A percentile compares a stretch with the other conserved stretches of the same genome.
These are phyloP conservation scores for Gorsachius goisagi DNA, from an alignment of 2,113 vertebrate genomes.

Conservation along the genomic window DNA sequence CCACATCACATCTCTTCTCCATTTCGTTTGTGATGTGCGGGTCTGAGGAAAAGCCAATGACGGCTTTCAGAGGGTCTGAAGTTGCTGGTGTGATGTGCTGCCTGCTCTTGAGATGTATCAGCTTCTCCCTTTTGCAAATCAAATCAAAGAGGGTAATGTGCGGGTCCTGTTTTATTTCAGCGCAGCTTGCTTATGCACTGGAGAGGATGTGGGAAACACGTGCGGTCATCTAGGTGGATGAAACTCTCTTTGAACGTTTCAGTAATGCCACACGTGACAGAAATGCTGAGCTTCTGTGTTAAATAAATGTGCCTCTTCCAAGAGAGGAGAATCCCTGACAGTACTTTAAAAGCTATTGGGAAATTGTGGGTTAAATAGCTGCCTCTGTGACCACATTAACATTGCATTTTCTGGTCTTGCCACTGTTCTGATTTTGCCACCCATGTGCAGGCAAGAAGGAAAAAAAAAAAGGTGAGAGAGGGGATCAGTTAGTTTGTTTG, in stretches of 20 bases:
- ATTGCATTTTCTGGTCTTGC: neutral
- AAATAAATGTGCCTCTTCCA: neutral
- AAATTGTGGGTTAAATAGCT: neutral
- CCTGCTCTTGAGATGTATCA: neutral
- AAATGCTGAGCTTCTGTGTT: neutral
- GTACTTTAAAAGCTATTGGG: neutral
- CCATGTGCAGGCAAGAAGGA: neutral
- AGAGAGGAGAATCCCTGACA: neutral
- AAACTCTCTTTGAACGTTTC: neutral
- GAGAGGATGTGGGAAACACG: neutral
- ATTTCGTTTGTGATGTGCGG: fast-evolving
- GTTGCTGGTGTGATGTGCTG: neutral
- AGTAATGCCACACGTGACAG: neutral
- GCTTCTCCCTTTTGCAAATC: neutral
- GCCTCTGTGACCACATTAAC: neutral
- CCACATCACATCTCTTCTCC: neutral
- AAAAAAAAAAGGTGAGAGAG: neutral
- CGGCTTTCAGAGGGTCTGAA: neutral
- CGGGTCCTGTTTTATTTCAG: neutral
- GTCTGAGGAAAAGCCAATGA: neutral
- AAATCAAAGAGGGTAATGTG: neutral
- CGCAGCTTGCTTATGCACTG: neutral
- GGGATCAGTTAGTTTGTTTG: neutral
- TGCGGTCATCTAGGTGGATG: neutral
- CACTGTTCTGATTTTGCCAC: neutral